Base-by-base conservation (phyloP, 2,113 vertebrate species). In the Okapia johnstoni region DNA sequence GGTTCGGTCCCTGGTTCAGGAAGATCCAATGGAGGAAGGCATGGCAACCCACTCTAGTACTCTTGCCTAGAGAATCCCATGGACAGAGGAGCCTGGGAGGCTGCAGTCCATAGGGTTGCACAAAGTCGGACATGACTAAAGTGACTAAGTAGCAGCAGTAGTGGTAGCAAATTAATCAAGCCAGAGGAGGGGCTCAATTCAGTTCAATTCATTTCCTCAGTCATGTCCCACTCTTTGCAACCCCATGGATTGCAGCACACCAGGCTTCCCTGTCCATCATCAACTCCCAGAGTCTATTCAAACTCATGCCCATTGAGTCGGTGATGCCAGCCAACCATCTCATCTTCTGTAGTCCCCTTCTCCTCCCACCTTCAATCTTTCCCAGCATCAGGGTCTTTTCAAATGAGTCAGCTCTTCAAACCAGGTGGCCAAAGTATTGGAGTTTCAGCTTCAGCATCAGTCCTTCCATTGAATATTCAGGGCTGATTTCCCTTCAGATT, bases 161-260 rank as follows among this genome's bases (percentile, higher is more conserved):
- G n/a, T n/a, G 36, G 63, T 17, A 43, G 40, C 36, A 43, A 73
- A 43, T 73, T 43, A 43, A 43, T 73, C 12, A 73, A 73, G 12
- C 21, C 36, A 43, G 70, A 73, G 21, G 70, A 73, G 70, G 6
- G 23, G 36, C 70, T 73, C n/a, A 36, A 3, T 36, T 70, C n/a
- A 36, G n/a, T 19, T 36, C 33, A 66, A 17, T 36, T 36, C 63
- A 70, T n/a, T 6, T 36, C 17, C 63, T 70, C n/a, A 70, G 63
- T 70, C n/a, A 0, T 70, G n/a, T 70, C n/a, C 0, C 1, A 70
- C 9, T 5, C n/a, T 70, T 36, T 70, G 63, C 0, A 0, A 23
- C n/a, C n/a, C n/a, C n/a, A 36, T 36, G n/a, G n/a, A 19, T n/a
- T 70, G 63, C 17, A 70, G n/a, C 63, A 70, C 21, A 9, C n/a